Conservation (phyloP, 1,140 invertebrate genomes). For the Anoplophora glabripennis region DNA sequence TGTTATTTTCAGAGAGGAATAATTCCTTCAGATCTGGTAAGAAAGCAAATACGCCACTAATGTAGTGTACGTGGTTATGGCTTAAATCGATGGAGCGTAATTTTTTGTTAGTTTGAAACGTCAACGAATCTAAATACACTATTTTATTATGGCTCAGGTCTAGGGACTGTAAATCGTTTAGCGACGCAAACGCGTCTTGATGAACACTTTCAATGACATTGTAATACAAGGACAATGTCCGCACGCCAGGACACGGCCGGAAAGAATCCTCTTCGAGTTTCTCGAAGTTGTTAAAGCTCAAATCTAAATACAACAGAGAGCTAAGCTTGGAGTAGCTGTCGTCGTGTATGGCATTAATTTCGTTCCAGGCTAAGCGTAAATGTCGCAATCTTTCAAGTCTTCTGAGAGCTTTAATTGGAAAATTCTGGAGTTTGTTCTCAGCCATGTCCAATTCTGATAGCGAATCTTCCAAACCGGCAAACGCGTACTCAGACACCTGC, state of each 20-base stretch:
- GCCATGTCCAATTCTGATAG: constrained; percentile 80
- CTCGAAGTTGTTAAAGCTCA: constrained; percentile 83
- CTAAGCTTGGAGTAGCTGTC: constrained; percentile 69
- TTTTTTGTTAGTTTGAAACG: constrained; percentile 71
- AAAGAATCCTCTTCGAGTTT: constrained; percentile 74
- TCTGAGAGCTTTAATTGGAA: constrained; percentile 75
- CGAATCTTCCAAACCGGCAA: constrained; percentile 77
- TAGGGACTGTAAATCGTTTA: constrained; percentile 74
- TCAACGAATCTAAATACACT: constrained; percentile 65
- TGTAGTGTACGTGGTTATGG: constrained; percentile 84
- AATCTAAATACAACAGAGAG: constrained; percentile 72
- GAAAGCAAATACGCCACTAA: constrained; percentile 76
- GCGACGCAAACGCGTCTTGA: constrained; percentile 69
- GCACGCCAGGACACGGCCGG: constrained; percentile 71
- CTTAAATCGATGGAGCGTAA: constrained; percentile 81
- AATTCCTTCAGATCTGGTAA: constrained; percentile 74
- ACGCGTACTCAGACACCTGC: constrained; percentile 75
- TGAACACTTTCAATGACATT: constrained; percentile 78
- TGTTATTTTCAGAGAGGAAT: constrained; percentile 88
- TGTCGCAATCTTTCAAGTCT: constrained; percentile 70
- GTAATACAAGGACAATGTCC: constrained; percentile 77
- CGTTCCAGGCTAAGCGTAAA: constrained; percentile 79
- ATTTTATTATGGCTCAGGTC: constrained; percentile 88
- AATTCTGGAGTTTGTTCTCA: constrained; percentile 78
- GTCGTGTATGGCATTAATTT: constrained; percentile 68